Percentiles rank a stretch among this genome's conserved stretches.
Conservation (phyloP, 2,797 vertebrate species). For the Chromis chromis region DNA sequence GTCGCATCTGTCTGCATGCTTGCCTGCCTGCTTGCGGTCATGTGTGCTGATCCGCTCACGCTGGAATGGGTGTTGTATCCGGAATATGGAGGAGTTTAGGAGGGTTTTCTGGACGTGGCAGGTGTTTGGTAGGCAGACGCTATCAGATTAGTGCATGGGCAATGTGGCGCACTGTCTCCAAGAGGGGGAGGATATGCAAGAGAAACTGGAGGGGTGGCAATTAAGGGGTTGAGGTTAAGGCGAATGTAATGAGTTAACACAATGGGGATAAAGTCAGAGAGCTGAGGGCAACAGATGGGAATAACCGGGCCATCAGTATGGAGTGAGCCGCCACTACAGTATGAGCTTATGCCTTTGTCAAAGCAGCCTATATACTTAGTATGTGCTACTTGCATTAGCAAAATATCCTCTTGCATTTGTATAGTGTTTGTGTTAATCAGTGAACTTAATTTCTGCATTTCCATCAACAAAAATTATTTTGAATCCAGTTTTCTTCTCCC, state of each 20-base stretch:
- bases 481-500: background rate
- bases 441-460: background rate
- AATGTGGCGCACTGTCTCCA: constrained; percentile 79
- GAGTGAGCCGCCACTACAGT: constrained; percentile 70
- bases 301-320: constrained; percentile 77
- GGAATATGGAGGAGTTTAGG: constrained; percentile 65
- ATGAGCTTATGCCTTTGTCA: constrained; percentile 72
- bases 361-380: constrained; percentile 52
- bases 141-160: constrained; percentile 79
- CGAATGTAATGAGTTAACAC: constrained; percentile 83
- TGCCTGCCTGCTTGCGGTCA: constrained; percentile 36
- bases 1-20: constrained; percentile 57
- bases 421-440: background rate
- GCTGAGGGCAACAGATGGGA: constrained; percentile 84
- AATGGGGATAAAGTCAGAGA: constrained; percentile 84
- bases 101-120: constrained; percentile 71
- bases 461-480: constrained; percentile 14
- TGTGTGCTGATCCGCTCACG: constrained; percentile 60
- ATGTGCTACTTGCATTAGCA: constrained; percentile 40
- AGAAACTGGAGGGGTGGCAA: constrained; percentile 81
- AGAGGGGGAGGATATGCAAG: constrained; percentile 68
- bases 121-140: constrained; percentile 83
- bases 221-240: constrained; percentile 83
- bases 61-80: constrained; percentile 54
- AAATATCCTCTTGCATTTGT: constrained; percentile 22